These are phyloP conservation scores for Ophioninae sp. DNA, from an alignment of 2,888 invertebrate species.

Conservation along the genomic window DNA sequence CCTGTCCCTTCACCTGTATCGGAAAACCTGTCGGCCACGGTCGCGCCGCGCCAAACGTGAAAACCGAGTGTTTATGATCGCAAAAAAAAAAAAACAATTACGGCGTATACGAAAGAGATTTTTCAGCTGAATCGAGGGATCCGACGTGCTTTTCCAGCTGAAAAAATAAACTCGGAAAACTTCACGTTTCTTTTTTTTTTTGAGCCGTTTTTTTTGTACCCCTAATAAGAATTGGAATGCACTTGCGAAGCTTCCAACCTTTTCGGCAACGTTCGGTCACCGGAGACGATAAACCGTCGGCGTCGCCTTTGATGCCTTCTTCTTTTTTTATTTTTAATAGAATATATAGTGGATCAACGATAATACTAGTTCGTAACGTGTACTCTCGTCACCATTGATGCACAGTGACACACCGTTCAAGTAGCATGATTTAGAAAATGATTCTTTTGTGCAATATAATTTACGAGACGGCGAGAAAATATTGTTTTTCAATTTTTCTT, in stretches of 20 bases:
- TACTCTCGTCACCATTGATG: no score
- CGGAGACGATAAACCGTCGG: slow-evolving; percentile 40
- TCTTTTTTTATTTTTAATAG: slow-evolving; percentile 13
- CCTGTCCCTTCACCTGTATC: slow-evolving; percentile 36
- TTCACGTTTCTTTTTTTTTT: slow-evolving; percentile 12
- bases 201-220: background rate
- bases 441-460: no score
- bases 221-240: slow-evolving; percentile 19
- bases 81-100: slow-evolving; percentile 67
- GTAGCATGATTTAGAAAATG: no score
- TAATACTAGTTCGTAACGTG: background rate
- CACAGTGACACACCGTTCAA: no score
- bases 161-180: slow-evolving; percentile 27
- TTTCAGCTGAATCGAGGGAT: slow-evolving; percentile 32
- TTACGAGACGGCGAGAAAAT: no score
- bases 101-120: slow-evolving; percentile 17
- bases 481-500: no score
- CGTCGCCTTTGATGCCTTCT: slow-evolving; percentile 45
- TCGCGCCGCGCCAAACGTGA: slow-evolving; percentile 3
- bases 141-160: slow-evolving; percentile 45
- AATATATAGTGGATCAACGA: slow-evolving; percentile 3
- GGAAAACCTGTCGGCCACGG: slow-evolving; percentile 39
- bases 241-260: slow-evolving; percentile 13
- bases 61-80: slow-evolving; percentile 73
- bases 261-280: slow-evolving; percentile 24